Percentiles rank a stretch among this genome's conserved stretches.
These are phyloP conservation scores for Neodon shergylaensis DNA, from an alignment of 2,113 vertebrate genomes.

Conservation along the genomic window DNA sequence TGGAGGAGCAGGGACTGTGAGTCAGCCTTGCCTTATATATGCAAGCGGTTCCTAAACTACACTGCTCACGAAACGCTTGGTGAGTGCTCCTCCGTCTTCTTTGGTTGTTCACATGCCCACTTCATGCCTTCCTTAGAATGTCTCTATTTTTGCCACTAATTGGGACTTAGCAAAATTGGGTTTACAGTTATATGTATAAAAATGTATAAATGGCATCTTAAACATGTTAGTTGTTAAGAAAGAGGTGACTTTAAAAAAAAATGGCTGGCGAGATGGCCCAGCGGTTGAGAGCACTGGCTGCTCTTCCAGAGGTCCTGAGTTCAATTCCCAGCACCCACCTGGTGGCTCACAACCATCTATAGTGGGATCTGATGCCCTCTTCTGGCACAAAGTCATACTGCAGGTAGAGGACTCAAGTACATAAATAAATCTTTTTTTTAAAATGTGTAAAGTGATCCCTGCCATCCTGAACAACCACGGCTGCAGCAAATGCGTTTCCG, in stretches of 20 bases:
- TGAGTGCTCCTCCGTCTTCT: conserved; percentile 81
- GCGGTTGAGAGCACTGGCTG: too few relatives aligned
- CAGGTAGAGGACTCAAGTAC: too few relatives aligned
- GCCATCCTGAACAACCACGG: not conserved
- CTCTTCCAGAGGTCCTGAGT: too few relatives aligned
- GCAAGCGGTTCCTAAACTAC: conserved; percentile 91
- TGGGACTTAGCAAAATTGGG: not conserved
- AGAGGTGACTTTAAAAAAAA: too few relatives aligned
- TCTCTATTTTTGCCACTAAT: conserved; percentile 6
- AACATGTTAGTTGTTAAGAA: too few relatives aligned
- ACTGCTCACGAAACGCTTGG: conserved; percentile 86
- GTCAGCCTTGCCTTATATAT: conserved; percentile 92
- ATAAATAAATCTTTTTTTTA: not conserved
- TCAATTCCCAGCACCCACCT: too few relatives aligned
- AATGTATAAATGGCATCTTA: not conserved
- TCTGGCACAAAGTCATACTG: too few relatives aligned
- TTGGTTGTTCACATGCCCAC: not conserved
- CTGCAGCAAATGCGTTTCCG: conserved; percentile 19
- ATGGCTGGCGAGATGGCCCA: too few relatives aligned
- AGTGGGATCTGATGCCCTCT: too few relatives aligned
- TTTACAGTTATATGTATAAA: conserved; percentile 36
- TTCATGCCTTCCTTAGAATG: conserved; percentile 32
- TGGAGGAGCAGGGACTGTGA: conserved; percentile 92
- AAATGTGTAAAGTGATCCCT: conserved; percentile 1
- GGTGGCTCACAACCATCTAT: too few relatives aligned